Base-by-base conservation (phyloP, 2,797 vertebrate genomes). In the Corythornis leucogaster region DNA sequence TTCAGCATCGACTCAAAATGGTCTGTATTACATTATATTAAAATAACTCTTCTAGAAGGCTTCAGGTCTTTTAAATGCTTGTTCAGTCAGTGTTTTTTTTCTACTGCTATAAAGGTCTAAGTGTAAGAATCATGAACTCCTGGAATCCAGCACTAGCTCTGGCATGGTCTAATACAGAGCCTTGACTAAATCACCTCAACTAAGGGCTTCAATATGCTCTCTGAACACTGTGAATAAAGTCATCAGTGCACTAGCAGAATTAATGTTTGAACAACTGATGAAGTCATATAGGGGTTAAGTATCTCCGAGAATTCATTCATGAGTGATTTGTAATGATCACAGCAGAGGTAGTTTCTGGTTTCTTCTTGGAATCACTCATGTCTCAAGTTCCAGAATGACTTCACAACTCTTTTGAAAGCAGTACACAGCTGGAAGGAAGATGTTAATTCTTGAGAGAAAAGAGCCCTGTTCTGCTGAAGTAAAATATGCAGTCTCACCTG, bases 151-250 rank as follows among this genome's bases (percentile, higher is more conserved):
- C 2, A 1, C 26, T 28, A 17, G 12, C 45, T 61, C 67, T 51
- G 11, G 28, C 46, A 58, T 24, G 21, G 42, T 57, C 46, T 67
- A 40, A 35, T 43, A 30, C 5, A 88, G 38, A 80, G 31, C n/a
- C 64, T 73, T 84, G 42, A 46, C 64, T 67, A 63, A 85, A 80
- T 76, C 73, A 73, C 31, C 90, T 87, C 42, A 89, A 3, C 55
- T 87, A 51, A 48, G 30, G 76, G 12, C 66, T 92, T 85, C 90
- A 70, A 28, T 42, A 58, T 13, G 7, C 19, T 81, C 45, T 77
- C 71, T 5, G 6, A 50, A 94, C 82, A 92, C 78, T 87, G 83
- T 64, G 83, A 94, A 88, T 87, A 64, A 92, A 88, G 80, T 82
- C 62, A 90, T 74, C 75, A 70, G 70, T 40, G 53, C 59, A 51